Evolutionary conservation across 2,888 invertebrate genomes (phyloP).

Genomic region (Xestia sexstrigata): DNA sequence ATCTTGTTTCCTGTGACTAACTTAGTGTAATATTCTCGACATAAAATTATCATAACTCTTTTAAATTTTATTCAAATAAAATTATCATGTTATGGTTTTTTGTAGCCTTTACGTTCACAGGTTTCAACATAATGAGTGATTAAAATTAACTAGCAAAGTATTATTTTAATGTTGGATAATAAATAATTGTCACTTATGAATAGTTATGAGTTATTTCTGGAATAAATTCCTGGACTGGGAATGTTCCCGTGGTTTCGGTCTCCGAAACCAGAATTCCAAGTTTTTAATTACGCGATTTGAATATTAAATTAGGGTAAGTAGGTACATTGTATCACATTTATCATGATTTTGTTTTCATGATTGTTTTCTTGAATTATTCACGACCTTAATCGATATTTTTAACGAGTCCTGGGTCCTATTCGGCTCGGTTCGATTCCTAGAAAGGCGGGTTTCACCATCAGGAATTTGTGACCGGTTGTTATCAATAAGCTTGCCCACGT

Average conservation of each 20-base stretch:
- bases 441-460: neutral
- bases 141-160: constrained; percentile 43
- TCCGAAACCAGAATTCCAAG: constrained; percentile 46
- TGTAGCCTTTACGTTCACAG: constrained; percentile 28
- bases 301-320: constrained; percentile 55
- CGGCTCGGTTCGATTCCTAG: neutral
- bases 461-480: neutral
- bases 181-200: constrained; percentile 58
- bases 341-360: constrained; percentile 29
- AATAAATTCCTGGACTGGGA: constrained; percentile 46
- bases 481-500: neutral
- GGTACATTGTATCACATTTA: constrained; percentile 38
- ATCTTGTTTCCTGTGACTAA: constrained; percentile 25
- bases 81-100: constrained; percentile 18
- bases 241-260: constrained; percentile 55
- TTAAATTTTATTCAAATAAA: constrained; percentile 21
- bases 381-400: neutral
- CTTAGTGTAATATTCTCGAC: constrained; percentile 2
- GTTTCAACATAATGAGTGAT: constrained; percentile 47
- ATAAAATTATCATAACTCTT: constrained; percentile 36
- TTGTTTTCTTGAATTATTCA: constrained; percentile 24
- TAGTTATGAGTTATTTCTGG: constrained; percentile 48
- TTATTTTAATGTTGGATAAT: constrained; percentile 54
- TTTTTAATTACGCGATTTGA: constrained; percentile 53
- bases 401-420: neutral